Base-by-base conservation (phyloP, 2,888 invertebrate species). In the Cosmia pyralina region DNA sequence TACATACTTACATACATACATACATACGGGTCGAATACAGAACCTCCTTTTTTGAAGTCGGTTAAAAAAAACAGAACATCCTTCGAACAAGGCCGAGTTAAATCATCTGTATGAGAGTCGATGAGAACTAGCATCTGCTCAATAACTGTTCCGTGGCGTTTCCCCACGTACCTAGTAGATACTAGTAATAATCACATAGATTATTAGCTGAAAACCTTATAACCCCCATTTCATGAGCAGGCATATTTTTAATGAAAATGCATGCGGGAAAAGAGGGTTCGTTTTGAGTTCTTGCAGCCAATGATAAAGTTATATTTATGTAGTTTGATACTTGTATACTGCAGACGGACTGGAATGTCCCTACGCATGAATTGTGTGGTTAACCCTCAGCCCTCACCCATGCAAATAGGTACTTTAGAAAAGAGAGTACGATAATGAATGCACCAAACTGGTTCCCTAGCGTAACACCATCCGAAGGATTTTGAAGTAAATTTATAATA, bases 111-210 rank as follows among this genome's bases (percentile, higher is more conserved):
- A 10, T n/a, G 15, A 28, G 1, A 57, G 17, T 19, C 41, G 38
- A 34, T 75, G 72, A 57, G 76, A 77, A 72, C 50, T 15, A 62
- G 8, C 76, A 66, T 19, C 17, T 77, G 72, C 0, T 38, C 17
- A 34, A 65, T 65, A n/a, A 28, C 44, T 34, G 11, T 19, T 38
- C 19, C 22, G 11, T 50, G 17, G 28, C 38, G 38, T 19, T 63
- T 34, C 1, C 10, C 4, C 52, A 46, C 28, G 28, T n/a, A n/a
- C n/a, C n/a, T n/a, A 34, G 19, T 48, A 19, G 46, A 50, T n/a
- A 65, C 17, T 41, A n/a, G n/a, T 55, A 62, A n/a, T 63, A n/a
- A 17, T 55, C 50, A 44, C 6, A 4, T 13, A 19, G 19, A 52
- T 57, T 50, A 65, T 41, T 22, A 15, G 7, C 41, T 52, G 13